A percentile compares a stretch with the other conserved stretches of the same genome.
Conservation (phyloP, 1,140 invertebrate genomes). For the Halesus radiatus region DNA sequence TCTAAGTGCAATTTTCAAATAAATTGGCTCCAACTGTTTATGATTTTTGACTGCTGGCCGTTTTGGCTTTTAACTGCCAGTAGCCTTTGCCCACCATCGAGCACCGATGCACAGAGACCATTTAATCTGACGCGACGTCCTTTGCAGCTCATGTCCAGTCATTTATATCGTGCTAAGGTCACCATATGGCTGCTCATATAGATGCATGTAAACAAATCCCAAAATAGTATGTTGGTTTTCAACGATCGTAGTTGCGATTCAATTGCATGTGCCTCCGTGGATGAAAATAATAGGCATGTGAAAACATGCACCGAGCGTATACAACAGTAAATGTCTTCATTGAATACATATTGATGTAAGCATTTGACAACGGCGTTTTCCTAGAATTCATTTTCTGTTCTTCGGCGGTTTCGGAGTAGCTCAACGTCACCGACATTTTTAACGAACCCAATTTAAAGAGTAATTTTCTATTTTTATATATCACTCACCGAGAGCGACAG, state of each 20-base stretch:
- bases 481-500: background rate
- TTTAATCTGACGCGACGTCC: constrained; percentile 8
- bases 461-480: constrained; percentile 9
- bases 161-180: constrained; percentile 33
- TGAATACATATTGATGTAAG: no score
- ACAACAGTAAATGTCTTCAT: no score
- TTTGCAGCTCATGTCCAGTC: constrained; percentile 13
- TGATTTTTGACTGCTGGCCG: background rate
- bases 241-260: no score
- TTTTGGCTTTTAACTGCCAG: background rate
- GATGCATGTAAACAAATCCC: constrained; percentile 8
- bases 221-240: constrained; percentile 9
- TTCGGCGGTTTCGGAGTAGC: background rate
- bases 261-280: no score
- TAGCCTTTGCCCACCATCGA: background rate
- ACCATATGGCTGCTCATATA: background rate
- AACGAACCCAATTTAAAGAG: background rate
- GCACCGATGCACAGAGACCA: background rate
- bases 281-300: no score
- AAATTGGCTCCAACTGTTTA: background rate
- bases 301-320: no score
- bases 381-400: background rate
- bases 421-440: constrained; percentile 5
- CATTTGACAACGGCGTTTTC: background rate
- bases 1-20: background rate